Percentiles rank a stretch among this genome's conserved stretches.
Conservation (phyloP, 1,140 invertebrate genomes). For the Protaetia brevitarsis region DNA sequence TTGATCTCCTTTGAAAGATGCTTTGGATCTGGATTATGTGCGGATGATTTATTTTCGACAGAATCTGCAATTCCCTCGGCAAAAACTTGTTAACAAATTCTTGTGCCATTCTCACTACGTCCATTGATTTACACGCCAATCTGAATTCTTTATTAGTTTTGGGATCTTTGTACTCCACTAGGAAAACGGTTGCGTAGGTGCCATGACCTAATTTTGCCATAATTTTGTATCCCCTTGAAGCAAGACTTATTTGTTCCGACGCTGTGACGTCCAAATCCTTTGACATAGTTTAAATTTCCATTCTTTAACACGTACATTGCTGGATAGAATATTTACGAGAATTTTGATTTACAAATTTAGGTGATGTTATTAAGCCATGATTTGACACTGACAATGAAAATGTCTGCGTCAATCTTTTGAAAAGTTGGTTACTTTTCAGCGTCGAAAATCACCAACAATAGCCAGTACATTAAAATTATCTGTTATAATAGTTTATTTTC, state of each 20-base stretch:
- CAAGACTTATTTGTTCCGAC: conserved; percentile 58
- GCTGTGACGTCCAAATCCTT: conserved; percentile 22
- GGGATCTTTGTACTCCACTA: conserved; percentile 55
- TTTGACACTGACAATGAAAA: background rate
- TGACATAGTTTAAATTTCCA: conserved; percentile 17
- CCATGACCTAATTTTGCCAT: conserved; percentile 63
- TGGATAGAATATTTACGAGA: background rate
- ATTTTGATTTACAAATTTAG: background rate
- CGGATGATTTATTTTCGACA: conserved; percentile 54
- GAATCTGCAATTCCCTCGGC: conserved; percentile 60
- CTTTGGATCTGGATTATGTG: conserved; percentile 55
- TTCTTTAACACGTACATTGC: background rate
- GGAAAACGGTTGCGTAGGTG: conserved; percentile 64
- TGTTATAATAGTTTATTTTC: too few species aligned
- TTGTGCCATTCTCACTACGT: conserved; percentile 63
- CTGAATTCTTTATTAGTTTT: conserved; percentile 41
- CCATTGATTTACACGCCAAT: conserved; percentile 72
- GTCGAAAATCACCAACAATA: too few species aligned
- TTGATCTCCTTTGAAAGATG: conserved; percentile 51
- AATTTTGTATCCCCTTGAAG: conserved; percentile 57
- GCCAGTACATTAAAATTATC: too few species aligned
- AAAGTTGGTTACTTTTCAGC: too few species aligned
- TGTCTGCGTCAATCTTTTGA: too few species aligned
- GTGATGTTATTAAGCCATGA: background rate
- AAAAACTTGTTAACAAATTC: conserved; percentile 63